Conservation (phyloP, 2,113 vertebrate genomes). For the Peromyscus californicus region DNA sequence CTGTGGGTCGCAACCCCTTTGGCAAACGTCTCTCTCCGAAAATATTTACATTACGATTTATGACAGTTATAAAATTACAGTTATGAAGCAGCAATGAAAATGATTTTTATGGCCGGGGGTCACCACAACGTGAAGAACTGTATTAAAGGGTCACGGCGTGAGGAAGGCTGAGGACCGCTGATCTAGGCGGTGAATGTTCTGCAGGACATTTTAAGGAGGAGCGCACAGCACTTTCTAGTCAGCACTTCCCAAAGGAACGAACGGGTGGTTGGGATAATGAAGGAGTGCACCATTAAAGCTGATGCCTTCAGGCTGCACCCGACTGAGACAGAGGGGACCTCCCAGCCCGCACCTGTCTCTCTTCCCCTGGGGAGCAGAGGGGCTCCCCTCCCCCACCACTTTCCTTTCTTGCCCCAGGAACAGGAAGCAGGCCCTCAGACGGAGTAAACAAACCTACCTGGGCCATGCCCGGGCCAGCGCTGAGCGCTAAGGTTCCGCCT, state of each 20-base stretch:
- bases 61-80: background rate
- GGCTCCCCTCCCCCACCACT: background rate
- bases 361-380: background rate
- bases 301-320: background rate
- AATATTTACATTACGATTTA: background rate
- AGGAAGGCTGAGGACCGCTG: background rate
- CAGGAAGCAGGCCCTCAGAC: slow-evolving; percentile 76
- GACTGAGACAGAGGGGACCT: background rate
- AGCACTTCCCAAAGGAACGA: background rate
- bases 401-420: slow-evolving; percentile 55
- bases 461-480: slow-evolving; percentile 67
- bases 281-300: background rate
- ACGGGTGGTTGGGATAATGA: background rate
- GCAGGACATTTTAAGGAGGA: background rate
- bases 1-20: background rate
- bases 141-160: background rate
- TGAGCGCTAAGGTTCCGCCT: slow-evolving; percentile 72
- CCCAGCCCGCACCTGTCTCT: background rate
- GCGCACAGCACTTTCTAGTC: background rate
- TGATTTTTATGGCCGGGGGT: background rate
- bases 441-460: slow-evolving; percentile 78
- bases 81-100: background rate
- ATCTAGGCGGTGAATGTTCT: background rate
- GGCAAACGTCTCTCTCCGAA: background rate
- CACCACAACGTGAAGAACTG: background rate